Evolutionary conservation across 2,797 vertebrate species (phyloP), one percentile per base, ranked within the genome.

Genomic region (Picus viridis): DNA sequence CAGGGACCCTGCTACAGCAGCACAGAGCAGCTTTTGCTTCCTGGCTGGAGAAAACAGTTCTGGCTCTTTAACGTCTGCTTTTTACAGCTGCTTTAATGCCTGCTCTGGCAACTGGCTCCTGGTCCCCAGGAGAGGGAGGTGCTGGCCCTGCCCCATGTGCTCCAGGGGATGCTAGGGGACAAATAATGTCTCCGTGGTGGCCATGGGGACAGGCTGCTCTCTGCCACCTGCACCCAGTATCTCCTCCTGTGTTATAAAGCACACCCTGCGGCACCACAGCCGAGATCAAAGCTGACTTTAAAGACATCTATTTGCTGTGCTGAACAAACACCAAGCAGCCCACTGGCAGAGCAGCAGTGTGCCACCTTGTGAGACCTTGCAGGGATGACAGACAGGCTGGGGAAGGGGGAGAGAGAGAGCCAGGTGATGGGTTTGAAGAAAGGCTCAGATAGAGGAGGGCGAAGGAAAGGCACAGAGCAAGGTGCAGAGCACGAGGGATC

Each of bases 301-400:
- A 75, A 81, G n/a, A 43, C 20, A 4, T 12, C 2, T 16, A 23
- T 68, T 80, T 41, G 23, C 63, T 9, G 58, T 5, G 59, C 63
- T 45, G 57, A 80, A 47, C 49, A 41, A 86, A 77, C 8, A 53
- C 10, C 26, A 29, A 62, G 65, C 54, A 70, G 70, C 32, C 20
- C 14, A 10, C 36, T 1, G 67, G 58, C 54, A 62, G 58, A 39
- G 30, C 7, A 82, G 83, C 67, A 84, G 82, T 74, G 67, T 85
- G 79, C 86, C 89, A 92, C 71, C 91, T 89, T 78, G 89, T 89
- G 91, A 93, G 89, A 92, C 86, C 91, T 67, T 3, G 23, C 68
- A 26, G 75, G 83, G 89, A 78, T 89, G 61, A 85, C 81, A 88
- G 47, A 69, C 26, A 29, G 39, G 12, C 27, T 19, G 41, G 11